A percentile compares a stretch with the other conserved stretches of the same genome.
Conservation (phyloP, 2,888 invertebrate genomes). For the Caradrina clavipalpis region DNA sequence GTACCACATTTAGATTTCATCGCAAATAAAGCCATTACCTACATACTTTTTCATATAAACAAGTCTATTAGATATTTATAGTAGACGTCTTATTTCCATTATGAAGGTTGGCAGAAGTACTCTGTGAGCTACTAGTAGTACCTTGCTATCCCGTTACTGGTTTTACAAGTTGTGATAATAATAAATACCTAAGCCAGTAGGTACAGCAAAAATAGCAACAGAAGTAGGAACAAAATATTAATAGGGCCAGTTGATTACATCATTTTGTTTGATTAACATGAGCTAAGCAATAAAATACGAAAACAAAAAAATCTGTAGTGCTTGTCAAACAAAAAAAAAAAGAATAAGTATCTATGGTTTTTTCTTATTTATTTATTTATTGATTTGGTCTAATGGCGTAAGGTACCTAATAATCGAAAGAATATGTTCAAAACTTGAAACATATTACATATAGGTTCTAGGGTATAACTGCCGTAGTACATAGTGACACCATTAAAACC, state of each 20-base stretch:
- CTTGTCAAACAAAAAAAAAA: constrained; percentile 5
- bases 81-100: background rate
- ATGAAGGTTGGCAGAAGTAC: background rate
- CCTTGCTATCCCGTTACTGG: background rate
- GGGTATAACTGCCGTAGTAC: too few species aligned
- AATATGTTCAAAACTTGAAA: too few species aligned
- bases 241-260: constrained; percentile 20
- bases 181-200: constrained; percentile 3
- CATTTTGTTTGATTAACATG: constrained; percentile 13
- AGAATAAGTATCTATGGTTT: background rate
- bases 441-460: too few species aligned
- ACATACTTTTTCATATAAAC: too few species aligned
- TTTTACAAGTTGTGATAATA: constrained; percentile 8
- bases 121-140: background rate
- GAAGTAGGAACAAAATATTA: background rate
- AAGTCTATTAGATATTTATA: background rate
- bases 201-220: too few species aligned
- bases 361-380: background rate
- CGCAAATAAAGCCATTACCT: too few species aligned
- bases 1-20: too few species aligned
- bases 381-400: background rate
- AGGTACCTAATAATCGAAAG: too few species aligned
- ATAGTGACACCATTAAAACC: too few species aligned
- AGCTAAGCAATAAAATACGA: background rate
- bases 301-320: constrained; percentile 7